Percentiles rank a stretch among this genome's conserved stretches.
phyloP scores from a whole-genome alignment of 2,113 vertebrate genomes.

The Aptenodytes forsteri region DNA sequence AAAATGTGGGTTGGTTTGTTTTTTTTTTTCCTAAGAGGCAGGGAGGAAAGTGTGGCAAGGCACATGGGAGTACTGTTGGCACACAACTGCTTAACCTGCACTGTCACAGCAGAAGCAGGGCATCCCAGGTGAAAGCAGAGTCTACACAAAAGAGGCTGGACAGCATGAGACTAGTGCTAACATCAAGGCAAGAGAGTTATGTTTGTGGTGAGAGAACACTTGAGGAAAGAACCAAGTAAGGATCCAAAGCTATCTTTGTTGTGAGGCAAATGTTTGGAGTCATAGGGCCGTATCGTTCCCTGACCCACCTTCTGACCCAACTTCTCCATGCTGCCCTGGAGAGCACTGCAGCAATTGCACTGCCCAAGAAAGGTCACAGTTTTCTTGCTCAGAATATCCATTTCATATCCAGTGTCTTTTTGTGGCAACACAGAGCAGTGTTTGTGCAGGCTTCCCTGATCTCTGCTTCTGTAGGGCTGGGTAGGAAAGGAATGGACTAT shows the following conservation, averaged over 20 bases:
- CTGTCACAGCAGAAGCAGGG: neutral
- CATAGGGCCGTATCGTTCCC: fast-evolving
- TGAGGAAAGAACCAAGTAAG: neutral
- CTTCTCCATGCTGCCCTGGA: neutral
- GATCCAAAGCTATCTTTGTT: neutral
- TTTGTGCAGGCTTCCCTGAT: neutral
- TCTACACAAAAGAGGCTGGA: neutral
- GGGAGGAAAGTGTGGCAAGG: neutral
- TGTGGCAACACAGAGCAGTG: neutral
- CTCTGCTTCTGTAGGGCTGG: neutral
- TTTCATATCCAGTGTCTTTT: neutral
- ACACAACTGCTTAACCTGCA: neutral
- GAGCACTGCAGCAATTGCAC: neutral
- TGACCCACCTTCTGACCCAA: neutral
- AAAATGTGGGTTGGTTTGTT: neutral
- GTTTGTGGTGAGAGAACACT: fast-evolving
- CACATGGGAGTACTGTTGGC: neutral
- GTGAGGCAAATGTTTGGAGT: neutral
- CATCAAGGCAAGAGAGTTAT: neutral
- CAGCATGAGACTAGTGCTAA: neutral
- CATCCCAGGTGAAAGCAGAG: neutral
- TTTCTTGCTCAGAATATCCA: neutral
- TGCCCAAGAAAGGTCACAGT: neutral
- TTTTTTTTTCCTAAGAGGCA: neutral
- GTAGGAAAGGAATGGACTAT: neutral